Conservation (phyloP, 2,113 vertebrate species). For the Callipepla squamata region DNA sequence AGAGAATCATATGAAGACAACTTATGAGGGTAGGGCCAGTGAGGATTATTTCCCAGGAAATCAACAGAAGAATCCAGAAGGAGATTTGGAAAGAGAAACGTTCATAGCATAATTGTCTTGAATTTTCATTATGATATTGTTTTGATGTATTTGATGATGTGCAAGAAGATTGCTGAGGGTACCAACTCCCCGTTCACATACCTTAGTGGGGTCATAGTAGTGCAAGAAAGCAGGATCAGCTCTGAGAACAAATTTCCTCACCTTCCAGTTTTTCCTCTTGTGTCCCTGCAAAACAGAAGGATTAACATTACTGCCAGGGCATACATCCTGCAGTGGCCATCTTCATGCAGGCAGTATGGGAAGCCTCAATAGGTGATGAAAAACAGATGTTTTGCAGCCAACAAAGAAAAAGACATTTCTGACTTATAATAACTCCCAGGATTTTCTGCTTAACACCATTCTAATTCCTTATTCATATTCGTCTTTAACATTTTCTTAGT, state of each 20-base stretch:
- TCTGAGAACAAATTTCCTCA: conserved; percentile 92
- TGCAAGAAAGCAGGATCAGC: conserved; percentile 91
- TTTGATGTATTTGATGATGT: too few species aligned
- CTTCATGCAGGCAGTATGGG: not conserved
- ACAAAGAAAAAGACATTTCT: not conserved
- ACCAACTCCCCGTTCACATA: conserved; percentile 54
- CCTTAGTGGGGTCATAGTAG: conserved; percentile 93
- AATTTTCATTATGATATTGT: not conserved
- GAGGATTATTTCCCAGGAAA: not conserved
- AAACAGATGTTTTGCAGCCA: not conserved
- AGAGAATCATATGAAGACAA: not conserved
- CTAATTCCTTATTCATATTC: not conserved
- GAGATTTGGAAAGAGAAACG: not conserved
- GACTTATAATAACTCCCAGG: not conserved
- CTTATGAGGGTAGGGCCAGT: not conserved
- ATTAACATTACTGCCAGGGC: not conserved
- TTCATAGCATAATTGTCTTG: not conserved
- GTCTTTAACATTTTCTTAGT: not conserved
- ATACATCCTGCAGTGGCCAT: not conserved
- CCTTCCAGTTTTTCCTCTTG: conserved; percentile 97
- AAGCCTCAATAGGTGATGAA: not conserved
- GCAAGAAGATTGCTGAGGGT: not conserved
- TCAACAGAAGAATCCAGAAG: not conserved
- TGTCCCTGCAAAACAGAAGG: conserved; percentile 83
- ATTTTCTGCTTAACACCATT: not conserved